Base-by-base conservation (phyloP, 2,888 invertebrate genomes). In the Entomobrya multifasciata region DNA sequence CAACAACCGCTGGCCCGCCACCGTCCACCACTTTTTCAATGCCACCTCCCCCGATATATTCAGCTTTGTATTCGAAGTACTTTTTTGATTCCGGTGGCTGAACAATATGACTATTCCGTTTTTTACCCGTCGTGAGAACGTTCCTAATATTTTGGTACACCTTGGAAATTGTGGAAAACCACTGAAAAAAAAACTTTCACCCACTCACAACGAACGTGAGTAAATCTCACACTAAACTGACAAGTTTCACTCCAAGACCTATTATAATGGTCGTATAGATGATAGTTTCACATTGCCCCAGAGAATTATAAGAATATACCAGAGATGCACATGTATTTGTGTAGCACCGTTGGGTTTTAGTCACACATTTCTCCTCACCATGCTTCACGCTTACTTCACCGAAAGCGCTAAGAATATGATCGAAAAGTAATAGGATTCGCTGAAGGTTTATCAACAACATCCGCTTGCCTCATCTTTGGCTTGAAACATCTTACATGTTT, bases 1-100 rank as follows among this genome's bases (percentile, higher is more conserved):
- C 93, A 91, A 92, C 92, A 92, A 92, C 92, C 92, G 88, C 88
- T 87, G 89, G 82, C 89, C 91, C 91, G 88, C 91, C 90, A 89
- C 90, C 91, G 65, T 89, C 91, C 80, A 90, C 90, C 79, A 89
- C 85, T 81, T 88, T 88, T 41, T 91, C 90, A 86, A 88, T 88
- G 85, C 89, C 89, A 87, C 89, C 90, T 88, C 90, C 90, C 80
- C 91, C 91, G 60, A 91, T 87, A 60, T 90, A 91, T 77, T 91
- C 91, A 77, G 91, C 88, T 87, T 91, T 91, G 80, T 90, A 90
- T 86, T 91, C 91, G 78, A 90, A 91, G 85, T 90, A 91, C 86
- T 91, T 91, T 87, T 91, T 91, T 62, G 90, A 83, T 62, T 91
- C 91, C 15, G 89, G 52, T 27, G 87, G 80, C 67, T 88, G 90